These are phyloP conservation scores for Dolichomitus sp. DNA, from an alignment of 2,888 invertebrate genomes.

Conservation along the genomic window DNA sequence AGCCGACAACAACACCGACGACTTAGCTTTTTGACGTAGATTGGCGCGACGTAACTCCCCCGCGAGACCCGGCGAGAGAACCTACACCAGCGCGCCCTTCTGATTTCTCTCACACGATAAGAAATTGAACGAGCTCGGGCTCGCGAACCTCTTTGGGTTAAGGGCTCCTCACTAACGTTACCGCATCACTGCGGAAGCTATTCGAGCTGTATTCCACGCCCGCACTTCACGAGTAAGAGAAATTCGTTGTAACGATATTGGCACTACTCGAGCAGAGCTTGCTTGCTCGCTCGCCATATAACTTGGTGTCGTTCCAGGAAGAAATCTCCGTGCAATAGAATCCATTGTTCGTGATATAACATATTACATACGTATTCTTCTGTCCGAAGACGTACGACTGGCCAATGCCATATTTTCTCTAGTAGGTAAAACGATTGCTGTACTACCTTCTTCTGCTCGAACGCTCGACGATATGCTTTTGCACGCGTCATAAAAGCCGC, in stretches of 20 bases:
- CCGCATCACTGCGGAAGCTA: constrained; percentile 54
- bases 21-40: constrained; percentile 56
- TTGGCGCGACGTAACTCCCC: constrained; percentile 39
- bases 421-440: constrained; percentile 53
- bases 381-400: constrained; percentile 65
- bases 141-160: constrained; percentile 1
- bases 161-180: constrained; percentile 39
- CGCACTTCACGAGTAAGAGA: constrained; percentile 36
- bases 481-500: constrained; percentile 38
- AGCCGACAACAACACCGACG: constrained; percentile 12
- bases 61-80: not conserved
- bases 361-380: constrained; percentile 66
- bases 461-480: constrained; percentile 32
- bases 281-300: constrained; percentile 34
- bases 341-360: constrained; percentile 68
- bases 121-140: constrained; percentile 56
- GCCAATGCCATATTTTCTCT: constrained; percentile 53
- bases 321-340: constrained; percentile 69
- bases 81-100: not conserved
- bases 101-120: constrained; percentile 53
- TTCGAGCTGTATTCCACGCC: constrained; percentile 32
- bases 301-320: constrained; percentile 71
- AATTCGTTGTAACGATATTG: constrained; percentile 64
- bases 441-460: constrained; percentile 45
- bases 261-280: constrained; percentile 51